phyloP scores from a whole-genome alignment of 1,140 invertebrate genomes.

The Eriocheir sinensis region DNA sequence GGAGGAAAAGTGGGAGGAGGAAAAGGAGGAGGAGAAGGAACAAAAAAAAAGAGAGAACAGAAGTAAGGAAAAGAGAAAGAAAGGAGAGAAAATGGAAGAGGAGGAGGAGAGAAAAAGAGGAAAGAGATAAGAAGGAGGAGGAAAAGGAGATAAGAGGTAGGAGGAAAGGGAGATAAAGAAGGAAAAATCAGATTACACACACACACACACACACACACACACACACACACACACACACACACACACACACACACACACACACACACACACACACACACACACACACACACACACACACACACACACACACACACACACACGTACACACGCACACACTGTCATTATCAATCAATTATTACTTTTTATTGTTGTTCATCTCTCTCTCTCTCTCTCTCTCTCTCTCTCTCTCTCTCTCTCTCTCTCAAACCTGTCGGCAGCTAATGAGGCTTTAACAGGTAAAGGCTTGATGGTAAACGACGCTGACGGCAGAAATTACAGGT shows the following conservation, averaged over 20 bases:
- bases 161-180: too few relatives aligned
- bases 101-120: conserved; percentile 7
- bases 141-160: too few relatives aligned
- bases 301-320: conserved; percentile 22
- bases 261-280: neutral
- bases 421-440: neutral
- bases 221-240: neutral
- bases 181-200: neutral
- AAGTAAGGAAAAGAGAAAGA: too few relatives aligned
- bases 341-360: neutral
- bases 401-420: neutral
- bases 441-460: neutral
- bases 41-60: neutral
- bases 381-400: neutral
- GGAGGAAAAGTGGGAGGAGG: too few relatives aligned
- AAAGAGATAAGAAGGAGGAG: too few relatives aligned
- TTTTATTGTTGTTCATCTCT: neutral
- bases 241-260: neutral
- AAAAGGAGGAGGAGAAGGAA: neutral
- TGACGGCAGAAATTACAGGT: too few relatives aligned
- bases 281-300: conserved; percentile 2
- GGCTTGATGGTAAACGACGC: too few relatives aligned
- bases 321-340: conserved; percentile 1
- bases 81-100: too few relatives aligned
- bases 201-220: conserved; percentile 22